Base-by-base conservation (phyloP, 2,113 vertebrate species). In the Lethenteron reissneri region DNA sequence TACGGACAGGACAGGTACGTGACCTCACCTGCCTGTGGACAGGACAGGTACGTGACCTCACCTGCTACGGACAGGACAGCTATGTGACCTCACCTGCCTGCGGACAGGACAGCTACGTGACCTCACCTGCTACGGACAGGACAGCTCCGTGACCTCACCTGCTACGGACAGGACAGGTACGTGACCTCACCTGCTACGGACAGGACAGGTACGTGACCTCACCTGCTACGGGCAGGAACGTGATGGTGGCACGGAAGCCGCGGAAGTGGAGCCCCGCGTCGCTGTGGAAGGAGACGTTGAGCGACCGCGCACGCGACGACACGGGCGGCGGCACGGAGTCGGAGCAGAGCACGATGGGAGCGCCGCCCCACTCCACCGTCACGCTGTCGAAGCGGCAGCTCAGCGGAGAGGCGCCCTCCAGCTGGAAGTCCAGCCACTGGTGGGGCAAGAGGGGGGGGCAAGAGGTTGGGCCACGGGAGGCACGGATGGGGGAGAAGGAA, bases 361-460 rank as follows among this genome's bases (percentile, higher is more conserved):
- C 64, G 10, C 10, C n/a, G 8, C 64, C 64, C n/a, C n/a, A n/a
- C 25, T 68, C 64, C n/a, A 68, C 10, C 10, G 25, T n/a, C n/a
- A 68, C 64, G 10, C 25, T 17, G 25, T 68, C 64, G 11, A n/a
- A n/a, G 25, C n/a, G 64, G 11, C 64, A 68, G n/a, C 25, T 68
- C n/a, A 17, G 64, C n/a, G n/a, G n/a, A n/a, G 25, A n/a, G 25
- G 25, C n/a, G 64, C 64, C 64, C 25, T 68, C 64, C 64, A 68
- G 64, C n/a, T 68, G n/a, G 64, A 68, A 68, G 64, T n/a, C 25
- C 64, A 68, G n/a, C 64, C 64, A 68, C 64, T 68, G 64, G 9
- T 17, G 64, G 64, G 10, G 9, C 9, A 10, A 68, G 25, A 10
- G 64, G n/a, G 64, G 25, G 9, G 64, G 10, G n/a, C n/a, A 68